Evolutionary conservation across 1,140 invertebrate genomes (phyloP).

Genomic region (Drosophila busckii): DNA sequence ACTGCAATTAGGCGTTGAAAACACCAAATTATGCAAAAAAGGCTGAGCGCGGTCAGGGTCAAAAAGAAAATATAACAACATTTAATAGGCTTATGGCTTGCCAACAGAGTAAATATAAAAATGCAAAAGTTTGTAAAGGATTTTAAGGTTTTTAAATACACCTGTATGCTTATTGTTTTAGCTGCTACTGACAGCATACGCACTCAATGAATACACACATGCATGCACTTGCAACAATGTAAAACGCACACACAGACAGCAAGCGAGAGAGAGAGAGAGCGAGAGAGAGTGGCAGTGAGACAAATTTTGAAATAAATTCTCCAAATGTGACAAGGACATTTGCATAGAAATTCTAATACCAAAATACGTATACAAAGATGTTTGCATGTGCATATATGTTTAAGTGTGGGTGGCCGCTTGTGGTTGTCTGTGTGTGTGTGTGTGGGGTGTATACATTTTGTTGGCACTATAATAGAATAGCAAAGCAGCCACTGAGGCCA

Average conservation of each 20-base stretch:
- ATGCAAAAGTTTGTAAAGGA: too few relatives aligned
- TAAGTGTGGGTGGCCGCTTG: not conserved
- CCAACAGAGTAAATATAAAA: too few relatives aligned
- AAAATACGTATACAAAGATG: constrained; percentile 27
- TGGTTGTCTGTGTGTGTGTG: not conserved
- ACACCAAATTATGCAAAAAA: constrained; percentile 33
- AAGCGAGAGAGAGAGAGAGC: too few relatives aligned
- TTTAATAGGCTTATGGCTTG: too few relatives aligned
- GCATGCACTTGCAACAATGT: constrained; percentile 3
- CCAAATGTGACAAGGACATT: constrained; percentile 73
- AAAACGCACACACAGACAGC: constrained; percentile 15
- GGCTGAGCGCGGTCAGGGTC: constrained; percentile 26
- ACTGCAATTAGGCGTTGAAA: constrained; percentile 55
- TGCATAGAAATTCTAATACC: constrained; percentile 65
- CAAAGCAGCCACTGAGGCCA: constrained; percentile 14
- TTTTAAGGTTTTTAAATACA: constrained; percentile 23
- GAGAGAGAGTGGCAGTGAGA: constrained; percentile 19
- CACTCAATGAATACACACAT: not conserved
- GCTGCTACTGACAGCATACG: not conserved
- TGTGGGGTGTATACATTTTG: constrained; percentile 24
- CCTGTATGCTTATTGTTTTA: constrained; percentile 1
- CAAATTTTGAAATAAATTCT: constrained; percentile 65
- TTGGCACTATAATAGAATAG: constrained; percentile 22
- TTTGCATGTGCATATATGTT: not conserved
- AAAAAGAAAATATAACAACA: too few relatives aligned